Evolutionary conservation across 2,113 vertebrate species (phyloP), one percentile per base, ranked within the genome.

Genomic region (Pardalotus punctatus): DNA sequence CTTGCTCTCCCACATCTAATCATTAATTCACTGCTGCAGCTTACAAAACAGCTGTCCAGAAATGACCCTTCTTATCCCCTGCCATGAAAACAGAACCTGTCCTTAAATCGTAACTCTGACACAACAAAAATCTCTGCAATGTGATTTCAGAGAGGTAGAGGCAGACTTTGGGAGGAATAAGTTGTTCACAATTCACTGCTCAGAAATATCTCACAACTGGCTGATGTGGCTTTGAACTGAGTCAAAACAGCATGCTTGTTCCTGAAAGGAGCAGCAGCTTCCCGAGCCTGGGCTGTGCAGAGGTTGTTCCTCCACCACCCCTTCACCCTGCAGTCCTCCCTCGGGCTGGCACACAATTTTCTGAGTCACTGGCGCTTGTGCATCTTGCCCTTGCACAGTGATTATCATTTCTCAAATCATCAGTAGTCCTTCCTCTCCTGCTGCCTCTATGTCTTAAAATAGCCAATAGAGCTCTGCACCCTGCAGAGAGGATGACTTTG

Each of bases 381-480:
- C 48, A 86, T 94, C 91, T 95, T 95, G 93, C 86, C 94, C 96
- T 97, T 96, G 93, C 88, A 94, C 35, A 5, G 88, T 88, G 91
- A 97, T 95, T 84, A 86, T 86, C 51, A 86, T 92, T 96, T 94
- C 82, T 97, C 95, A 93, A 35, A 95, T 93, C 67, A 95, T 94
- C 95, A 73, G 82, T 91, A 90, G 92, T 93, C 87, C 56, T 96
- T 82, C 87, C 85, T 94, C 76, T 95, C 93, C 95, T 66, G 90
- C 92, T 94, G 92, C 88, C 79, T 96, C 60, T 86, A 22, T 33
- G 61, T 86, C 96, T 92, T 96, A 96, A 96, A 97, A 96, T 95
- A 96, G 92, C 64, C 94, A 67, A 14, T 51, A 78, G 86, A 95
- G 80, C 86, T 95, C 88, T 90, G 88, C 61, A 86, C 92, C 92